Evolutionary conservation across 2,797 vertebrate species (phyloP).

Genomic region (Sebastes nivosus): DNA sequence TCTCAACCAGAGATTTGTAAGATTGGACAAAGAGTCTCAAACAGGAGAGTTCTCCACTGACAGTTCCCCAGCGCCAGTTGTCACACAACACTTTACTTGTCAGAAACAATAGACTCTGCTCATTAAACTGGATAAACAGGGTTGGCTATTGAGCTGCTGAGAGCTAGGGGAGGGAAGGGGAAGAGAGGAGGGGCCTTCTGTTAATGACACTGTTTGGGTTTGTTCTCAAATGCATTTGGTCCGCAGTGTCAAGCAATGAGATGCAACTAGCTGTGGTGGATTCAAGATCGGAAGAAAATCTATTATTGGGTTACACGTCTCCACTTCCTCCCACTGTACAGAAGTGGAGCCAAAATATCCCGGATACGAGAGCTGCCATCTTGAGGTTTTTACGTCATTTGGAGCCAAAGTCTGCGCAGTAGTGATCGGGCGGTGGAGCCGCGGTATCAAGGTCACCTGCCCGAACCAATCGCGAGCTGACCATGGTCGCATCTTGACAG

Average conservation of each 20-base stretch:
- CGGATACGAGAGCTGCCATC: no score
- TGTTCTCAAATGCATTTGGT: conserved; percentile 9
- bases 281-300: not conserved
- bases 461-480: no score
- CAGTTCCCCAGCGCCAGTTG: not conserved
- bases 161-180: not conserved
- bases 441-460: no score
- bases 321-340: no score
- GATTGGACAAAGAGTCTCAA: not conserved
- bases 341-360: no score
- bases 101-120: conserved; percentile 18
- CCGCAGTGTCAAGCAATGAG: not conserved
- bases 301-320: not conserved
- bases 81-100: conserved; percentile 4
- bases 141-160: not conserved
- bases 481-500: no score
- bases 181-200: not conserved
- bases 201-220: conserved; percentile 18
- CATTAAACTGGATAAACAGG: conserved; percentile 32
- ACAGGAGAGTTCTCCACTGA: not conserved
- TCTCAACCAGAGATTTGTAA: not conserved
- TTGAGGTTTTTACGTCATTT: no score
- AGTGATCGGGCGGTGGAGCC: no score
- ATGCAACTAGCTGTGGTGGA: not conserved
- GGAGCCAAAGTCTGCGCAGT: no score